Percentiles rank a stretch among this genome's conserved stretches.
phyloP scores from a whole-genome alignment of 2,113 vertebrate genomes.

The Leucopsar rothschildi region DNA sequence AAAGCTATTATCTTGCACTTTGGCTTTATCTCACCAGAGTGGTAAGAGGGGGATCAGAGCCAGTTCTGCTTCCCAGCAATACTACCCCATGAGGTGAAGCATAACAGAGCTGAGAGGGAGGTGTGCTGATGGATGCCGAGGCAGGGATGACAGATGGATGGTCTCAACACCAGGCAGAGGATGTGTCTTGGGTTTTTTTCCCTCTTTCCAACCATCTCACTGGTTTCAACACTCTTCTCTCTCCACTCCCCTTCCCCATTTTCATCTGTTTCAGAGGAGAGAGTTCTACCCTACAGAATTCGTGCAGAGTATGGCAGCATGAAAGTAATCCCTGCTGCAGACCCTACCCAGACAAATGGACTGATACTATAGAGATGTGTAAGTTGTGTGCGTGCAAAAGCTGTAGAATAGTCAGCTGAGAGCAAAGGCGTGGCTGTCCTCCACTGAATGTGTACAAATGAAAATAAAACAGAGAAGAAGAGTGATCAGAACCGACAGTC shows the following conservation, averaged over 20 bases:
- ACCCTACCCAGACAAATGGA: neutral
- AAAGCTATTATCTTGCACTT: neutral
- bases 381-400: neutral
- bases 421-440: neutral
- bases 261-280: neutral
- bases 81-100: neutral
- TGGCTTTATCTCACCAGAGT: neutral
- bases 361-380: neutral
- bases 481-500: neutral
- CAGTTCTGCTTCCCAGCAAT: neutral
- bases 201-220: neutral
- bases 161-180: neutral
- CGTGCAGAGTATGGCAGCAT: neutral
- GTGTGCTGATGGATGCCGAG: neutral
- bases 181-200: neutral
- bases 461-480: neutral
- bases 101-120: neutral
- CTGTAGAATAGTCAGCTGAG: neutral
- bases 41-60: neutral
- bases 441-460: neutral
- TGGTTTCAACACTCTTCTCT: neutral
- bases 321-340: neutral
- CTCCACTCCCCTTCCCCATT: neutral
- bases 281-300: neutral
- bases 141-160: neutral